phyloP scores from a whole-genome alignment of 2,888 invertebrate genomes.

The Eumerus sabulonum region DNA sequence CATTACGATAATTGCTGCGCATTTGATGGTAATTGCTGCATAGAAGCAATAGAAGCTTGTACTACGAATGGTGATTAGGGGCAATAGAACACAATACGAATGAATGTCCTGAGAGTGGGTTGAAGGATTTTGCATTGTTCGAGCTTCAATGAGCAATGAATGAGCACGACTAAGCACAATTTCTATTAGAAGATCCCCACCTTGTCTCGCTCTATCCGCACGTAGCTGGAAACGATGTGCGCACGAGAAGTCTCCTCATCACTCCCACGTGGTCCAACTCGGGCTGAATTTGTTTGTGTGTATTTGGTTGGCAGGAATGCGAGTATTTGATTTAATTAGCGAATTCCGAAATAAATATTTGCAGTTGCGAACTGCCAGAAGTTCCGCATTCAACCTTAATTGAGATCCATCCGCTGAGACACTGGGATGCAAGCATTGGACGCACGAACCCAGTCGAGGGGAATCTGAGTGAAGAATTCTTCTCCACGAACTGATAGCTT shows the following conservation, averaged over 20 bases:
- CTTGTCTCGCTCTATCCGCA: background rate
- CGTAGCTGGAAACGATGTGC: no score
- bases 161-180: no score
- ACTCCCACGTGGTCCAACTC: no score
- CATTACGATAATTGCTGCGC: background rate
- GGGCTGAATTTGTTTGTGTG: background rate
- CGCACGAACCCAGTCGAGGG: no score
- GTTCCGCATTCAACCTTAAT: constrained; percentile 50
- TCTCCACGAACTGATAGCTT: background rate
- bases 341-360: constrained; percentile 66
- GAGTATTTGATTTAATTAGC: constrained; percentile 64
- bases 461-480: constrained; percentile 11
- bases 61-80: no score
- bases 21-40: constrained; percentile 12
- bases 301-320: constrained; percentile 7
- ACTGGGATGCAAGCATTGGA: no score
- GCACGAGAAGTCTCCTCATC: no score
- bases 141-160: background rate
- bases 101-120: background rate
- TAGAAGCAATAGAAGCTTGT: background rate
- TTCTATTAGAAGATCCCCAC: background rate
- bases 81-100: no score
- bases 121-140: constrained; percentile 1
- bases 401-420: constrained; percentile 42
- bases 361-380: constrained; percentile 29